A percentile compares a stretch with the other conserved stretches of the same genome.
These are phyloP conservation scores for Diadegma fenestrale DNA, from an alignment of 2,888 invertebrate species.

Conservation along the genomic window DNA sequence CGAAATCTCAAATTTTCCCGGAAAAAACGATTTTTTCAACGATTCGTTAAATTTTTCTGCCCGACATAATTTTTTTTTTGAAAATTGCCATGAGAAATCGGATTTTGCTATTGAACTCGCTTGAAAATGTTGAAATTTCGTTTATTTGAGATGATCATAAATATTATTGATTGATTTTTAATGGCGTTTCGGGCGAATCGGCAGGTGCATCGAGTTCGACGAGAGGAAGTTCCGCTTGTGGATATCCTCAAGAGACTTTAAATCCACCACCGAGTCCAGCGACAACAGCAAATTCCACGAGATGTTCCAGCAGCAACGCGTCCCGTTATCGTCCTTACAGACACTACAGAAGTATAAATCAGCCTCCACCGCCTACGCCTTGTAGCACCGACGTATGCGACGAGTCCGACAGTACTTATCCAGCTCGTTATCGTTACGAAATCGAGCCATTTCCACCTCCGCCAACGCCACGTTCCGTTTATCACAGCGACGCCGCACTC, in stretches of 20 bases:
- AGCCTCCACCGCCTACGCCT: slow-evolving; percentile 97
- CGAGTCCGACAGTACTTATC: slow-evolving; percentile 92
- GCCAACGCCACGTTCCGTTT: slow-evolving; percentile 91
- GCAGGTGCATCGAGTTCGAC: slow-evolving; percentile 89
- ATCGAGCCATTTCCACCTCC: slow-evolving; percentile 92
- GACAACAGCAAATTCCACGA: slow-evolving; percentile 88
- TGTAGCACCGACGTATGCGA: slow-evolving; percentile 98
- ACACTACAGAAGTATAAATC: slow-evolving; percentile 91
- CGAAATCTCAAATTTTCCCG: not conserved
- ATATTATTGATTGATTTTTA: not conserved
- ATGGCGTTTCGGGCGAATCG: slow-evolving; percentile 27
- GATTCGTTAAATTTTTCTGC: no score
- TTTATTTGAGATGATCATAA: not conserved
- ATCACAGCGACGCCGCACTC: slow-evolving; percentile 89
- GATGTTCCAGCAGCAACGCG: slow-evolving; percentile 86
- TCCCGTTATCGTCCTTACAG: slow-evolving; percentile 90
- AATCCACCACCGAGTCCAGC: slow-evolving; percentile 97
- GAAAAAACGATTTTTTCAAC: no score
- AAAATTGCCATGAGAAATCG: no score
- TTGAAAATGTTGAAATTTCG: no score
- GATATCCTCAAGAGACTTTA: slow-evolving; percentile 93
- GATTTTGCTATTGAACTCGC: no score
- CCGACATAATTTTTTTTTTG: no score
- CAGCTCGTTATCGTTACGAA: slow-evolving; percentile 87
- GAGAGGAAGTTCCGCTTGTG: slow-evolving; percentile 87